Evolutionary conservation across 2,113 vertebrate species (phyloP).

Genomic region (Girardinichthys multiradiatus): DNA sequence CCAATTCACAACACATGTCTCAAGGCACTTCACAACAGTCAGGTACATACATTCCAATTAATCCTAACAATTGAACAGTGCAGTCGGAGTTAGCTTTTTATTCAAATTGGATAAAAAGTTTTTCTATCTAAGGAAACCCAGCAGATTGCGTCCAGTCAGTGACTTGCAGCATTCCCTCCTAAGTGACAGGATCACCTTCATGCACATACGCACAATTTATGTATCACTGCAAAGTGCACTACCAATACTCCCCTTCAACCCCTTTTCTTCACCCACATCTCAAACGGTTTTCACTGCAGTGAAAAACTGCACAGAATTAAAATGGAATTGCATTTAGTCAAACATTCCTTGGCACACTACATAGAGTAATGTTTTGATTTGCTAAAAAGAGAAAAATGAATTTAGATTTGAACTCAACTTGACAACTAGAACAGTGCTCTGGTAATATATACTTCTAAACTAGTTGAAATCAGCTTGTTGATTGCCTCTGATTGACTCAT

Average conservation of each 20-base stretch:
- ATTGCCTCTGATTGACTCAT: neutral
- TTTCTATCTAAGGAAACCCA: no score
- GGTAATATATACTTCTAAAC: neutral
- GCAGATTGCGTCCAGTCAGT: no score
- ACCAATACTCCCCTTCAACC: constrained; percentile 42
- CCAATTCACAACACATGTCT: no score
- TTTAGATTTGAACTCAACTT: neutral
- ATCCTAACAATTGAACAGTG: no score
- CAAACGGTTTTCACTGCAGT: constrained; percentile 35
- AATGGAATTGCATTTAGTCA: neutral
- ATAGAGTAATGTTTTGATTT: neutral
- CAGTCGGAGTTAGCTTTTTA: no score
- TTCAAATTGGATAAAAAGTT: no score
- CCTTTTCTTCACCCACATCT: constrained; percentile 35
- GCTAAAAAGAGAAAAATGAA: neutral
- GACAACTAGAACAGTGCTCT: neutral
- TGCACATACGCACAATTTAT: constrained; percentile 68
- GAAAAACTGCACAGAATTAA: constrained; percentile 32
- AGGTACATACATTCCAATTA: no score
- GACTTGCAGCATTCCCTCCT: no score
- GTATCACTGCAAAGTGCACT: constrained; percentile 50
- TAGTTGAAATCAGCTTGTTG: neutral
- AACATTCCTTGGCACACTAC: neutral
- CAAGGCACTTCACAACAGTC: no score
- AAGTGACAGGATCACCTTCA: constrained; percentile 71